Evolutionary conservation across 2,113 vertebrate species (phyloP).

Genomic region (Coturnix japonica): DNA sequence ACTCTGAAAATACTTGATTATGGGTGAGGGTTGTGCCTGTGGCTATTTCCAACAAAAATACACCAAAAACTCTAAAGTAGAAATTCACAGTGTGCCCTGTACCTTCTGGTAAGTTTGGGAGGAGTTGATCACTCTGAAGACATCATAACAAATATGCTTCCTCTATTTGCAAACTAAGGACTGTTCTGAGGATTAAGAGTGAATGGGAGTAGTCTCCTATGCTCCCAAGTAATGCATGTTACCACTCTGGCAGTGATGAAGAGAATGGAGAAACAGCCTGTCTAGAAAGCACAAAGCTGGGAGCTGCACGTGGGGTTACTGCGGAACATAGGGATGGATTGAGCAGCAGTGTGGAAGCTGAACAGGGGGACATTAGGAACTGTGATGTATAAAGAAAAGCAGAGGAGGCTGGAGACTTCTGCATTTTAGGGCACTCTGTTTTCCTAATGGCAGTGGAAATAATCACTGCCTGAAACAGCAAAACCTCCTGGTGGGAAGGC

Average conservation of each 20-base stretch:
- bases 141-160: neutral
- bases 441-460: neutral
- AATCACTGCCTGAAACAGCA: too few species aligned
- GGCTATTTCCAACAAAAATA: neutral
- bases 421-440: neutral
- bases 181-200: neutral
- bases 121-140: neutral
- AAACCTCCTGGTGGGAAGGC: too few species aligned
- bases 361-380: neutral
- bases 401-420: neutral
- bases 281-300: neutral
- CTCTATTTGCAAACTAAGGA: neutral
- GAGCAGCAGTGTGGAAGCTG: neutral
- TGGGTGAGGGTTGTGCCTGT: neutral
- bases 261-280: neutral
- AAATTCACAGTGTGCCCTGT: neutral
- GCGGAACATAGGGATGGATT: neutral
- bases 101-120: neutral
- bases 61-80: neutral
- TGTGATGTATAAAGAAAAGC: neutral
- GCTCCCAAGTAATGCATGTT: neutral
- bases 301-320: neutral
- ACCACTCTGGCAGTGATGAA: neutral
- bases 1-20: neutral
- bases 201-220: neutral